Evolutionary conservation across 2,113 vertebrate species (phyloP), one percentile per base, ranked within the genome.

Genomic region (Pituophis catenifer): DNA sequence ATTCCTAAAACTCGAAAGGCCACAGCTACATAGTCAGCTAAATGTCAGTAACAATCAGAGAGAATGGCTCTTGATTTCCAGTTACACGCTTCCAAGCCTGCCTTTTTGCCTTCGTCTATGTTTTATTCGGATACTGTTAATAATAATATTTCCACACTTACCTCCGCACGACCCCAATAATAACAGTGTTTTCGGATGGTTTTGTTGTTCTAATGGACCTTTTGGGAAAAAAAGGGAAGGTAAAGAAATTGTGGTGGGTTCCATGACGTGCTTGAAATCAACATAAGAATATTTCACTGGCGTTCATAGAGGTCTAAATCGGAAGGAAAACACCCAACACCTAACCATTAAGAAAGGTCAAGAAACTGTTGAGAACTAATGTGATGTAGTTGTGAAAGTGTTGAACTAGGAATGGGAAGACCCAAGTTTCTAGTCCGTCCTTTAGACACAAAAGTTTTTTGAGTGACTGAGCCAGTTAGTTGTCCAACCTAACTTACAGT

Each of bases 81-180:
- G 6, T 19, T 19, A 33, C n/a, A 33, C 0, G n/a, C 70, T 75
- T 75, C 13, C n/a, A 0, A 17, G 70, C n/a, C n/a, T 75, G 65
- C 13, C 13, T 38, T 33, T 15, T 91, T 62, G 89, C 1, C 23
- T 89, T 88, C 92, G 91, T 8, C 24, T 93, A 17, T 94, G 88
- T 90, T 81, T 94, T 95, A 88, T 94, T 0, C 24, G 0, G 1
- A 85, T 62, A 88, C 94, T 94, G 15, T 50, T 48, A 48, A 50
- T 33, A 89, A 94, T 86, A 50, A 94, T 89, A 59, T 1, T 91
- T 92, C 38, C 93, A 62, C 93, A 95, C 97, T 94, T 98, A 99
- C 99, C 98, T 99, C 97, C 98, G 98, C 96, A 99, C 98, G 95
- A 99, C 99, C 94, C 98, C 99, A 96, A 99, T 97, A 97, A 99